A percentile compares a stretch with the other conserved stretches of the same genome.
Evolutionary conservation across 2,797 vertebrate species (phyloP).

Genomic region (Sternarchorhynchus goeldii): DNA sequence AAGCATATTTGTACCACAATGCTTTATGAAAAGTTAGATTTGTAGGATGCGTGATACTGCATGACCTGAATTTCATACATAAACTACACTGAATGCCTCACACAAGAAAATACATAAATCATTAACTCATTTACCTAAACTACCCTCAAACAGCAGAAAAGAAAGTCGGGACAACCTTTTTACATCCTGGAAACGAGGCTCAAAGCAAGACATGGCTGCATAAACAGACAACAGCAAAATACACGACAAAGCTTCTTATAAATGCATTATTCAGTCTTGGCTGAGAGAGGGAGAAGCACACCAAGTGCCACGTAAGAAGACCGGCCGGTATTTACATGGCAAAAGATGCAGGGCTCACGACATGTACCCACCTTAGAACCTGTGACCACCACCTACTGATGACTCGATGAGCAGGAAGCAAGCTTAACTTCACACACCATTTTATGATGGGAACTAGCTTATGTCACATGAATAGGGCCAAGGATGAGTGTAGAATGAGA

Average conservation of each 20-base stretch:
- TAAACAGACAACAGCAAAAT: neutral
- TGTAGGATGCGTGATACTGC: neutral
- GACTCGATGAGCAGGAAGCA: conserved; percentile 9
- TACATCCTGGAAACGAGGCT: neutral
- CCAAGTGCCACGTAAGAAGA: neutral
- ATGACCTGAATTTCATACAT: neutral
- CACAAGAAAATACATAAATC: neutral
- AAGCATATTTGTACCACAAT: neutral
- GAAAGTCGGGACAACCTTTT: neutral
- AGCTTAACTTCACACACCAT: neutral
- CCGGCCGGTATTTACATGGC: conserved; percentile 34
- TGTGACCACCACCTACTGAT: conserved; percentile 18
- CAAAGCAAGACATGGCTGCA: neutral
- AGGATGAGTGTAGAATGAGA: neutral
- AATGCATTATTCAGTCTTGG: conserved; percentile 29
- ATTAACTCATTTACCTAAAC: neutral
- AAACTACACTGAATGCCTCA: conserved; percentile 7
- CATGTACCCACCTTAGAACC: neutral
- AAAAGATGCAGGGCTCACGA: conserved; percentile 38
- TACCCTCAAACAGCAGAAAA: neutral
- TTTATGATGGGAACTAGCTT: conserved; percentile 36
- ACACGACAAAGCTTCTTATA: conserved; percentile 14
- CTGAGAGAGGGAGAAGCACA: neutral
- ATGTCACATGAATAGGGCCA: conserved; percentile 12
- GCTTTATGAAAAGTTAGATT: conserved; percentile 2